Percentiles rank a stretch among this genome's conserved stretches.
phyloP scores from a whole-genome alignment of 2,797 vertebrate genomes.

The Nothura maculosa region DNA sequence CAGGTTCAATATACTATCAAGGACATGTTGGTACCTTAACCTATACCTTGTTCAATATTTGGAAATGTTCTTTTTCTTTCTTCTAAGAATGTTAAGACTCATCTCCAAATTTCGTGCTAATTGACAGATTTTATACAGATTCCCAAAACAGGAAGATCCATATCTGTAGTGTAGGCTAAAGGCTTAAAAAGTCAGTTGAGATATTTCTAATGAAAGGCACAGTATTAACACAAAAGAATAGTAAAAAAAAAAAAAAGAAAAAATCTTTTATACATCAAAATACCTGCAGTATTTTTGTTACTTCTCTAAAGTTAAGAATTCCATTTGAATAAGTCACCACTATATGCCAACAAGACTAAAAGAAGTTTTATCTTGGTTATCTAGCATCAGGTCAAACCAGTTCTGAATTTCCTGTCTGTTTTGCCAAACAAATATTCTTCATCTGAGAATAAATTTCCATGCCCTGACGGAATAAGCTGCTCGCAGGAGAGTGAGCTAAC shows the following conservation, averaged over 20 bases:
- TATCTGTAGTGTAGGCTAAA: neutral
- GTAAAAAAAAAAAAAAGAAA: neutral
- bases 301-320: neutral
- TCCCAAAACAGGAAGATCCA: neutral
- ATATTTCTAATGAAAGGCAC: conserved; percentile 29
- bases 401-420: conserved; percentile 52
- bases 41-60: conserved; percentile 38
- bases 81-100: neutral
- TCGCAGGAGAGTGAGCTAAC: conserved; percentile 61
- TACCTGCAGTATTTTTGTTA: conserved; percentile 7
- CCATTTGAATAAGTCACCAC: neutral
- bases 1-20: conserved; percentile 16
- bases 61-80: conserved; percentile 28
- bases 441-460: conserved; percentile 65
- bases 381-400: conserved; percentile 51
- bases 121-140: conserved; percentile 23
- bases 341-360: neutral
- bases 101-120: conserved; percentile 21
- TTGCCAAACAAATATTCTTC: conserved; percentile 23
- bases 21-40: conserved; percentile 1
- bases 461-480: conserved; percentile 46
- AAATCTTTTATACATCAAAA: neutral
- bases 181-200: neutral
- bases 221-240: conserved; percentile 10
- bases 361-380: conserved; percentile 1